Evolutionary conservation across 2,888 invertebrate species (phyloP), one percentile per base, ranked within the genome.

Genomic region (Xylota segnis): DNA sequence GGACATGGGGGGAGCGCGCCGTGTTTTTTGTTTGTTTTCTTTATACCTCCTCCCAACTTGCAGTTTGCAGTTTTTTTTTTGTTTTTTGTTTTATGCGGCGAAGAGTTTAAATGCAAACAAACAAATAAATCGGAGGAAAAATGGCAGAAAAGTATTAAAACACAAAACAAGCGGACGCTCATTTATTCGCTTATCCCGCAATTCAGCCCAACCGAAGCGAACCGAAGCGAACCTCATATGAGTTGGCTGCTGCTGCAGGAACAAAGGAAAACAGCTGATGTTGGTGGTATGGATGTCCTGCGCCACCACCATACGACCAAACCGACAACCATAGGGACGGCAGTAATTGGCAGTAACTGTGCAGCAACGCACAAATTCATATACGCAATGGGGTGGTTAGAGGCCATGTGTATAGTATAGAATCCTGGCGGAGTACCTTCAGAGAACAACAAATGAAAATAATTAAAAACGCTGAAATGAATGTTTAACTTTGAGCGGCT

Each of bases 91-190:
- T 18, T 37, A 10, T 40, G 37, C 50, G 40, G 32, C 50, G 50
- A 23, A 59, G 37, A 58, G 52, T 54, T 72, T 18, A 66, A 83
- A 61, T 66, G 66, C 72, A 83, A 56, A 12, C 65, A 79, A 79
- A 75, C 70, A 70, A 84, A 79, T 84, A 79, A 79, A 84, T 70
- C 59, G 40, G 10, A 43, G 52, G 45, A 29, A 63, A 66, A 74
- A 82, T 12, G 56, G 66, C 59, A 59, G 86, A 65, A 82, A 65
- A 86, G 76, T 71, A 86, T 86, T 81, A 70, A 81, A 86, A 81
- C 32, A 76, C 75, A 75, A 58, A 75, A 76, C 68, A 78, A 54
- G 54, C 54, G 71, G 82, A 76, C 61, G 71, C 76, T 81, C 76
- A 77, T 79, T 84, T 79, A 79, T 79, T 79, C 70, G 84, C 65